Evolutionary conservation across 2,797 vertebrate genomes (phyloP), one percentile per base, ranked within the genome.

Genomic region (Mycteria americana): DNA sequence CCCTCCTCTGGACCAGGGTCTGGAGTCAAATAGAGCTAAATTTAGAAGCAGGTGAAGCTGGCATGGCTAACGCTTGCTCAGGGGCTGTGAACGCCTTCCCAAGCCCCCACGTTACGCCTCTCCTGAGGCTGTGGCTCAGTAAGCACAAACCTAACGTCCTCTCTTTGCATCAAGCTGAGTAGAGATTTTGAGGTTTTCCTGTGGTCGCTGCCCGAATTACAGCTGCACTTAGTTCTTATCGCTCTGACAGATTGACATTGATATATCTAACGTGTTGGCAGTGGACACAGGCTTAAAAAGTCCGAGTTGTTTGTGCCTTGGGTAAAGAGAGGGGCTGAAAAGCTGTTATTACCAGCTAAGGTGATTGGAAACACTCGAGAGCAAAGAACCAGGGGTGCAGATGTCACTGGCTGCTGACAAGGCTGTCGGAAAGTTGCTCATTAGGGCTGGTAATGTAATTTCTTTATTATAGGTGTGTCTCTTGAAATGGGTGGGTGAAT

Each of bases 121-220:
- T 89, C 10, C n/a, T 65, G 82, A 45, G 0, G 6, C 85, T 83
- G 85, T 92, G 89, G 37, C 79, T 79, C 19, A 2, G 53, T 85
- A n/a, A 80, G 73, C 88, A 54, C 65, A 90, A 73, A 92, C 78
- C 73, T 56, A 11, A 80, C 60, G 74, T 83, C 78, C 53, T 88
- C 31, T 48, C 46, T 83, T 92, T 78, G 50, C 75, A 22, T 88
- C 80, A 43, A 60, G 45, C 90, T 57, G 84, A 88, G 84, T 28
- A 50, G 91, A 91, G 92, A 96, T 94, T 95, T 95, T 92, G 91
- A 92, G 95, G 93, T 97, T 95, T 96, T 96, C 91, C 93, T 97
- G 93, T 96, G 96, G 94, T 95, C 92, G 85, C 81, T 92, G 78
- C 50, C 43, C 79, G 87, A 89, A 63, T 79, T 90, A 67, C 84